A percentile compares a stretch with the other conserved stretches of the same genome.
These are phyloP conservation scores for Chrysemys picta DNA, from an alignment of 2,113 vertebrate species.

Conservation along the genomic window DNA sequence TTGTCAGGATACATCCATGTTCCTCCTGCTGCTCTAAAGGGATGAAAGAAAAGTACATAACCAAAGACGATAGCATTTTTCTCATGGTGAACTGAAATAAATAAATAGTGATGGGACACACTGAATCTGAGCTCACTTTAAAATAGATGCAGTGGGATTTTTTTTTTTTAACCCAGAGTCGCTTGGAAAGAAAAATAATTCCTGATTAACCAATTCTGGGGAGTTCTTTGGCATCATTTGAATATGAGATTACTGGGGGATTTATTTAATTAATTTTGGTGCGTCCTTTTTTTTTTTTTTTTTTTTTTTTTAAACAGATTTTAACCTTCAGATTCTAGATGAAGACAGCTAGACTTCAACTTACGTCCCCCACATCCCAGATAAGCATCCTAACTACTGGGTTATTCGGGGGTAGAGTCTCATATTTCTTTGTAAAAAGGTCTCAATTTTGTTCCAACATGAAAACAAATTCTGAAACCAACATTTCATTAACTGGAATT, in stretches of 20 bases:
- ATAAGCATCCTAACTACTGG: background rate
- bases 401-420: background rate
- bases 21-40: fast-evolving
- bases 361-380: background rate
- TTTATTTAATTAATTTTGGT: background rate
- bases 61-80: background rate
- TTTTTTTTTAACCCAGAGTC: background rate
- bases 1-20: background rate
- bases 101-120: slow-evolving; percentile 10
- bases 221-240: background rate
- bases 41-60: background rate
- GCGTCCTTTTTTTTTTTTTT: background rate
- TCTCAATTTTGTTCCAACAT: background rate
- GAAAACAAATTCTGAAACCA: background rate
- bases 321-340: fast-evolving
- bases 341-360: background rate
- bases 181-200: background rate
- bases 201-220: background rate
- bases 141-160: background rate
- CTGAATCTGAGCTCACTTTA: background rate
- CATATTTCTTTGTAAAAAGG: background rate
- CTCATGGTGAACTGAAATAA: background rate
- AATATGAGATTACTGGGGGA: background rate
- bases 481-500: background rate
- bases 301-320: background rate